A percentile compares a stretch with the other conserved stretches of the same genome.
These are phyloP conservation scores for Cebus imitator DNA, from an alignment of 2,113 vertebrate genomes.

Conservation along the genomic window DNA sequence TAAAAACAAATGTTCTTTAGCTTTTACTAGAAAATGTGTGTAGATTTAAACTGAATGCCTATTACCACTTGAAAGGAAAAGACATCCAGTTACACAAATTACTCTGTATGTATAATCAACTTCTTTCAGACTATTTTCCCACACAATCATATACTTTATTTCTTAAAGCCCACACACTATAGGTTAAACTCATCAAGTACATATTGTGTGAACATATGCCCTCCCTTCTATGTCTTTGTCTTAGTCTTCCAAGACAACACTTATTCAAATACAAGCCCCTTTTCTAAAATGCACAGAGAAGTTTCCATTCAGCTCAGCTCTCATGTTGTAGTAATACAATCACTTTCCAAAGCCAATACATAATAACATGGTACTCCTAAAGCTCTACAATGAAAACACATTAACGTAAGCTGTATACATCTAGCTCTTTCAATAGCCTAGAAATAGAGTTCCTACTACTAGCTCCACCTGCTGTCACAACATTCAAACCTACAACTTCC, in stretches of 20 bases:
- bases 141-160: neutral
- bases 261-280: neutral
- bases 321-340: neutral
- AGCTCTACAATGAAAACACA: neutral
- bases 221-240: too few species aligned
- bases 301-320: neutral
- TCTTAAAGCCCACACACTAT: neutral
- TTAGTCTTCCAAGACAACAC: neutral
- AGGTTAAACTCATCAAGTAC: neutral
- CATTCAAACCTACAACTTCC: slow-evolving; percentile 41
- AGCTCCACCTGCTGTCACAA: slow-evolving; percentile 83
- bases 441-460: slow-evolving; percentile 64
- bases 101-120: neutral
- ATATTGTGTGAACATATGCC: neutral
- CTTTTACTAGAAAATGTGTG: slow-evolving; percentile 15
- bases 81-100: slow-evolving; percentile 10
- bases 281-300: neutral
- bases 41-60: neutral
- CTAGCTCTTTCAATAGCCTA: slow-evolving; percentile 44
- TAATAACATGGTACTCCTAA: neutral
- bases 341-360: neutral
- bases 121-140: neutral
- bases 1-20: slow-evolving; percentile 22
- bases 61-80: slow-evolving; percentile 30
- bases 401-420: neutral